A percentile compares a stretch with the other conserved stretches of the same genome.
Conservation (phyloP, 2,797 vertebrate species). For the Tachyglossus aculeatus region DNA sequence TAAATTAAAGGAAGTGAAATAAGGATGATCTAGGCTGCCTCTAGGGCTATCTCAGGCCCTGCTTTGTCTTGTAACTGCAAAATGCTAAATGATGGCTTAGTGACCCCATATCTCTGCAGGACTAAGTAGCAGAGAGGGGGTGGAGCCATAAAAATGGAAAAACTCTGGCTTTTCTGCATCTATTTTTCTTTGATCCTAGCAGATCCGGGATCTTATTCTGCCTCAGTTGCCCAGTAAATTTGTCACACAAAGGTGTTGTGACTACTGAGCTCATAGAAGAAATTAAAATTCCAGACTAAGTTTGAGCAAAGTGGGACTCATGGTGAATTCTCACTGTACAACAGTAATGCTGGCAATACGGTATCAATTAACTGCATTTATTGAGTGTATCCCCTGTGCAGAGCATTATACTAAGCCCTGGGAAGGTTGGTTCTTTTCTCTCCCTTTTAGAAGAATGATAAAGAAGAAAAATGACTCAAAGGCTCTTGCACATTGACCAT, state of each 20-base stretch:
- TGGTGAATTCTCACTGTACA: too few relatives aligned
- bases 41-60: slow-evolving; percentile 34
- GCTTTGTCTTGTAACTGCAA: slow-evolving; percentile 54
- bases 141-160: neutral
- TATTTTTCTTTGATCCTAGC: slow-evolving; percentile 59
- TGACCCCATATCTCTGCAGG: slow-evolving; percentile 45
- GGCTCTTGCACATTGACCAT: too few relatives aligned
- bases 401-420: too few relatives aligned
- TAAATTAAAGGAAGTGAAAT: too few relatives aligned
- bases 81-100: too few relatives aligned
- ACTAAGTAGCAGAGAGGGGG: slow-evolving; percentile 28
- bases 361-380: too few relatives aligned
- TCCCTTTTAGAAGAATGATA: neutral
- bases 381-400: too few relatives aligned
- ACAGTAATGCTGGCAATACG: too few relatives aligned
- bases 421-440: neutral
- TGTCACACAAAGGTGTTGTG: slow-evolving; percentile 49
- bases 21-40: neutral
- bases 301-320: slow-evolving; percentile 24
- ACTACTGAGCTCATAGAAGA: slow-evolving; percentile 57
- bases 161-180: slow-evolving; percentile 42
- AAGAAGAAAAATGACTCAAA: neutral
- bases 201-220: slow-evolving; percentile 56
- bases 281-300: slow-evolving; percentile 22
- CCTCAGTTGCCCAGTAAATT: slow-evolving; percentile 54